These are phyloP conservation scores for Anas acuta DNA, from an alignment of 2,797 vertebrate species.

Conservation along the genomic window DNA sequence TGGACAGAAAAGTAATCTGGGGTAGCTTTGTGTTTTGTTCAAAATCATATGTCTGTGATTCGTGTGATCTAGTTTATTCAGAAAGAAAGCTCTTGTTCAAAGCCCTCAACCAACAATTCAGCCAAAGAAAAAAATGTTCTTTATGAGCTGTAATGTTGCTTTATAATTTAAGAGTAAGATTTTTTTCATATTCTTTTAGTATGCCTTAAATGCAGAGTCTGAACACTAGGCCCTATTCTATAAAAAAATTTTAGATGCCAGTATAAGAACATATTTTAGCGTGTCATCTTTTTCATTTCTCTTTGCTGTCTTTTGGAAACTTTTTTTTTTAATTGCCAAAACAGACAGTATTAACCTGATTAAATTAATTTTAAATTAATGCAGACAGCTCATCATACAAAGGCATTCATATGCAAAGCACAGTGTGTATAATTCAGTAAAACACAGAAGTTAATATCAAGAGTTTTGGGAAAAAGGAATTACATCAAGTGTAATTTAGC, in stretches of 20 bases:
- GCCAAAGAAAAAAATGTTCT: not conserved
- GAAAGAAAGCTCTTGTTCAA: not conserved
- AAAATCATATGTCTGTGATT: not conserved
- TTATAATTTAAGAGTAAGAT: not conserved
- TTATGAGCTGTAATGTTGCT: not conserved
- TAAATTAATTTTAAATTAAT: conserved; percentile 64
- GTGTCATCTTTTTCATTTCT: not conserved
- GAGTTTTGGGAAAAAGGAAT: conserved; percentile 42
- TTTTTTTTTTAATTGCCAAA: conserved; percentile 57
- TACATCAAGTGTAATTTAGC: conserved; percentile 22
- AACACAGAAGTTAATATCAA: conserved; percentile 23
- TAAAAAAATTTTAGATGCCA: not conserved
- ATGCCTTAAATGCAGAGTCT: not conserved
- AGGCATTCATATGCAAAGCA: conserved; percentile 63
- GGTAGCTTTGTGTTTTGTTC: not conserved
- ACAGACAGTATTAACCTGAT: conserved; percentile 43
- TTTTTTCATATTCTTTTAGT: not conserved
- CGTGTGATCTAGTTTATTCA: not conserved
- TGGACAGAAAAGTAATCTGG: not conserved
- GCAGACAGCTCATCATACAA: conserved; percentile 48
- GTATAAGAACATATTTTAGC: not conserved
- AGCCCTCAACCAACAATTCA: not conserved
- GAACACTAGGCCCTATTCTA: not conserved
- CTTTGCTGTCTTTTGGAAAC: not conserved
- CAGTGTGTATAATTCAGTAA: conserved; percentile 20